These are phyloP conservation scores for Nematolebias whitei DNA, from an alignment of 2,113 vertebrate species.

Conservation along the genomic window DNA sequence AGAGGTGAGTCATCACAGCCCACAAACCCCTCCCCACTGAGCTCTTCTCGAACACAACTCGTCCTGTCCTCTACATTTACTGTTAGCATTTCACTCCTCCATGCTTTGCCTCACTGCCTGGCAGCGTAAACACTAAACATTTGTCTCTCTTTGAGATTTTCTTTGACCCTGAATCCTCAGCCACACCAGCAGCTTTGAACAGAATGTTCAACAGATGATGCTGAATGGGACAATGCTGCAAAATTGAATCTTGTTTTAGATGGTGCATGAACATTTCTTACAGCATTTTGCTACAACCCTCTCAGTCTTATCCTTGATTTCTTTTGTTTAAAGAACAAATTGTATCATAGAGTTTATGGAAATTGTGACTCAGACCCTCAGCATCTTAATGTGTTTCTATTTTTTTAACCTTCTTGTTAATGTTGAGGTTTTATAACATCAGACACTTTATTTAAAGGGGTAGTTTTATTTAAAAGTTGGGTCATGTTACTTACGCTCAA, in stretches of 20 bases:
- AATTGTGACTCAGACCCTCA: no score
- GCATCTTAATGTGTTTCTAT: no score
- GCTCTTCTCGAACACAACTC: constrained; percentile 52
- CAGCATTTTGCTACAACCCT: no score
- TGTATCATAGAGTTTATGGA: no score
- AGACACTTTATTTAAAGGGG: no score
- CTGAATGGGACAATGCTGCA: constrained; percentile 11
- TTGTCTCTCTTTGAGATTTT: constrained; percentile 1
- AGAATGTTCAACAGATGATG: constrained; percentile 5
- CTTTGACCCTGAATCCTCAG: not conserved
- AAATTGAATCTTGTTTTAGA: constrained; percentile 18
- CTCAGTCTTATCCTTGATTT: not conserved
- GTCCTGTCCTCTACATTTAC: constrained; percentile 60
- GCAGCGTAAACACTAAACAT: constrained; percentile 25
- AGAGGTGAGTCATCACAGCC: constrained; percentile 63
- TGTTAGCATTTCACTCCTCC: constrained; percentile 51
- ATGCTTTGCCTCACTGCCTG: constrained; percentile 11
- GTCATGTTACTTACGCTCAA: no score
- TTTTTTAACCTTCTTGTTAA: no score
- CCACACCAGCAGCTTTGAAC: constrained; percentile 5
- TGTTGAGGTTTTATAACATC: no score
- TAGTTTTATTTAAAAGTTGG: no score
- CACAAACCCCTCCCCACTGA: constrained; percentile 49
- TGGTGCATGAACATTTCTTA: not conserved
- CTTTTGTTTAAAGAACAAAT: no score